phyloP scores from a whole-genome alignment of 2,797 vertebrate species.

The Sebastes cheni region DNA sequence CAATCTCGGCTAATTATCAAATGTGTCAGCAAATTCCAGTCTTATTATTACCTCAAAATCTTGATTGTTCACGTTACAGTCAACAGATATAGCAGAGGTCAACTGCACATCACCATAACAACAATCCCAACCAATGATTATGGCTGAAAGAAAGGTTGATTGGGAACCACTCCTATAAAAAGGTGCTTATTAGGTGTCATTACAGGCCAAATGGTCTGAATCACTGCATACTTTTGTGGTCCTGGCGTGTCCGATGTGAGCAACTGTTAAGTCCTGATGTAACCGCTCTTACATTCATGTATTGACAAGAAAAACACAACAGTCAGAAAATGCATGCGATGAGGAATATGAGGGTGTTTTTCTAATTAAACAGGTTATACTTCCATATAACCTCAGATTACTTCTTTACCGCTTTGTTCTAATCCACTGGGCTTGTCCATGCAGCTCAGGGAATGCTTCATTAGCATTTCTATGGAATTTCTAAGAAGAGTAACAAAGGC shows the following conservation, averaged over 20 bases:
- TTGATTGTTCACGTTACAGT: neutral
- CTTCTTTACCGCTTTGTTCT: neutral
- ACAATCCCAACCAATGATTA: neutral
- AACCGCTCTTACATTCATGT: neutral
- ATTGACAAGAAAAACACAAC: neutral
- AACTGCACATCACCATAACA: neutral
- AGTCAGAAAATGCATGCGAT: neutral
- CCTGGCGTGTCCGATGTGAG: neutral
- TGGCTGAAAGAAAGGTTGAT: neutral
- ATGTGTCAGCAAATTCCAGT: neutral
- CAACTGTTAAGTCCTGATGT: neutral
- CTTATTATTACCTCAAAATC: neutral
- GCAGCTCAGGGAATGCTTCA: slow-evolving; percentile 11
- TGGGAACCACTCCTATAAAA: neutral
- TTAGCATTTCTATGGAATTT: slow-evolving; percentile 2
- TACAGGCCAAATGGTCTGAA: neutral
- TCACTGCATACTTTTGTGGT: neutral
- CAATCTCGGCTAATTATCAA: neutral
- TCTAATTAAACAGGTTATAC: neutral
- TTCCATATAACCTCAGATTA: neutral
- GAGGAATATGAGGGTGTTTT: neutral
- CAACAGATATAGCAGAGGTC: neutral
- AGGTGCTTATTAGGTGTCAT: slow-evolving; percentile 5
- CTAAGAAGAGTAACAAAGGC: neutral
- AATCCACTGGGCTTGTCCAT: slow-evolving; percentile 7